Base-by-base conservation (phyloP, 2,797 vertebrate genomes). In the Rhadinocentrus ornatus region DNA sequence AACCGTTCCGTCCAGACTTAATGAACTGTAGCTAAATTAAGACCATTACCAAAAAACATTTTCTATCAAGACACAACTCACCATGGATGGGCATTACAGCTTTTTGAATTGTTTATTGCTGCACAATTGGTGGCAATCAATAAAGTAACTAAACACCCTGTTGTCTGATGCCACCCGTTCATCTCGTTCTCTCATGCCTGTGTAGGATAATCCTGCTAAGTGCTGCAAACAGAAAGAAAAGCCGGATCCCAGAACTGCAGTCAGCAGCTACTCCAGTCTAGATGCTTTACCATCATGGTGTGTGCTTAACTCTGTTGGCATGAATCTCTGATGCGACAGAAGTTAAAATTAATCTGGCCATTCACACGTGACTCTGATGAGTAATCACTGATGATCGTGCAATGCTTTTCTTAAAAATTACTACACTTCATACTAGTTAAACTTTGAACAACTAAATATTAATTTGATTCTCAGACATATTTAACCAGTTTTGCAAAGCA, bases 381-480 rank as follows among this genome's bases (percentile, higher is more conserved):
- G 0, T 39, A 66, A 46, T 11, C 48, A 20, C 29, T 26, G 4
- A 67, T 52, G 9, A 6, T 12, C 7, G 18, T 29, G 11, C 12
- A 15, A 35, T 4, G 11, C 27, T 69, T 6, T n/a, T n/a, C 10
- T 39, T 32, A 52, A 32, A 27, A 62, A 16, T 32, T 3, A 29
- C 52, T 8, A 62, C 60, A 22, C 6, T 44, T 41, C 20, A 8
- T 8, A 7, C 1, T 7, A 88, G 20, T 22, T 70, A 56, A 60
- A 76, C 81, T 66, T 66, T 12, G 31, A 63, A 54, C 27, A 54
- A 46, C 71, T 69, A 87, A 53, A 50, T 78, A 66, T 81, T 34
- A 37, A 83, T 87, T 85, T 80, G 46, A 83, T 73, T 79, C 73
- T 70, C 67, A 41, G 24, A 48, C 37, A 22, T 73, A 67, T 85